These are phyloP conservation scores for Epinephelus lanceolatus DNA, from an alignment of 2,113 vertebrate genomes.

Conservation along the genomic window DNA sequence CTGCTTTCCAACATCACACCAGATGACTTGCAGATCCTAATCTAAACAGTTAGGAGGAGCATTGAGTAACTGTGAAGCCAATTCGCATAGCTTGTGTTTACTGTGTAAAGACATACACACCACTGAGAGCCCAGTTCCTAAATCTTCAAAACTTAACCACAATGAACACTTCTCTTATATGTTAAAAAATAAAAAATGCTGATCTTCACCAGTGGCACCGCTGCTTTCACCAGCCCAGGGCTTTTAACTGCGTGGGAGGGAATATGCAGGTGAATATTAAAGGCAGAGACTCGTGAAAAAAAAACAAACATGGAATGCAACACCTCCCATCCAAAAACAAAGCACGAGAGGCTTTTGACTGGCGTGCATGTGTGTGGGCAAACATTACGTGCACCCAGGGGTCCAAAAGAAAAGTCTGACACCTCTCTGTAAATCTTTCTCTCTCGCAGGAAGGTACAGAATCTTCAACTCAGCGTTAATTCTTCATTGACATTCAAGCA, in stretches of 20 bases:
- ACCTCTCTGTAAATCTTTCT: slow-evolving; percentile 25
- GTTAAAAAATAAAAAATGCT: slow-evolving; percentile 28
- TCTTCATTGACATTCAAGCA: slow-evolving; percentile 51
- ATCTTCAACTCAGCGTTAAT: slow-evolving; percentile 14
- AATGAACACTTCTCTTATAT: slow-evolving; percentile 42
- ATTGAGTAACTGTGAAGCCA: slow-evolving; percentile 49
- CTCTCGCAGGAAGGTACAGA: slow-evolving; percentile 33
- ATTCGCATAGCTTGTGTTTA: slow-evolving; percentile 31
- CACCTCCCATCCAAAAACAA: slow-evolving; percentile 31
- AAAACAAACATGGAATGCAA: slow-evolving; percentile 65
- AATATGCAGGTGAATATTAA: slow-evolving; percentile 46
- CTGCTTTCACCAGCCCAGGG: slow-evolving; percentile 24
- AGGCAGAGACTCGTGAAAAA: slow-evolving; percentile 54
- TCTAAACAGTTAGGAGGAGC: slow-evolving; percentile 17
- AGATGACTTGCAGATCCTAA: slow-evolving; percentile 31
- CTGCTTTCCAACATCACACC: slow-evolving; percentile 2
- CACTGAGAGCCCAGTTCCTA: slow-evolving; percentile 19
- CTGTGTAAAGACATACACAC: slow-evolving; percentile 14
- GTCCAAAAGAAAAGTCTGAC: slow-evolving; percentile 46
- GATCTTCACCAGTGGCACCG: slow-evolving; percentile 25
- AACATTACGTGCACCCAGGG: slow-evolving; percentile 41
- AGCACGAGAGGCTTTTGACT: slow-evolving; percentile 43
- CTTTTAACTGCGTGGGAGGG: slow-evolving; percentile 33
- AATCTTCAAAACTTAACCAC: slow-evolving; percentile 14
- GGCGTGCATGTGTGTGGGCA: slow-evolving; percentile 52